Conservation (phyloP, 35 echinoderm and acorn worm species). For the Stichopus chloronotus region DNA sequence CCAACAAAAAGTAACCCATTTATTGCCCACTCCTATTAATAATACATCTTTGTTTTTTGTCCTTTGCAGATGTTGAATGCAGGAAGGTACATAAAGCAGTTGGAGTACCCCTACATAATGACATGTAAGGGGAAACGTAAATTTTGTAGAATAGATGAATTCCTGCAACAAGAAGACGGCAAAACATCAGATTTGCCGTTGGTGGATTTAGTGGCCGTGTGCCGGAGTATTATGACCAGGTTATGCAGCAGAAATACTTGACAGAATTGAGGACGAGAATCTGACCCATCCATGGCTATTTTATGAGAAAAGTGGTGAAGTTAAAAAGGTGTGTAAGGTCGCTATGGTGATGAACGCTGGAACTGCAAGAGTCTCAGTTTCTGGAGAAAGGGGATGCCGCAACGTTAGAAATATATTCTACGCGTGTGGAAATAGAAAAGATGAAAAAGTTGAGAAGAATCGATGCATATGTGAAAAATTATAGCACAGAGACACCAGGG, state of each 20-base stretch:
- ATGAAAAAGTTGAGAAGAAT: too few species aligned
- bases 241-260: slow-evolving; percentile 1
- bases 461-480: too few species aligned
- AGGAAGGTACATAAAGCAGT: slow-evolving; percentile 3
- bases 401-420: too few species aligned
- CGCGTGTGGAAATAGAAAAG: too few species aligned
- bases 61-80: slow-evolving; percentile 2
- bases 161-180: slow-evolving; percentile 6
- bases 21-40: slow-evolving; percentile 1
- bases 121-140: slow-evolving; percentile 3
- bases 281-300: not conserved
- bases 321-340: slow-evolving; percentile 8
- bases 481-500: too few species aligned
- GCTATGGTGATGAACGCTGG: slow-evolving; percentile 6
- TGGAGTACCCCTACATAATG: slow-evolving; percentile 7
- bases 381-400: too few species aligned
- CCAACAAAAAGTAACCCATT: not conserved
- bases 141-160: slow-evolving; percentile 3
- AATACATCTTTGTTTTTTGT: slow-evolving; percentile 6
- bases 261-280: slow-evolving; percentile 3
- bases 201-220: slow-evolving; percentile 6
- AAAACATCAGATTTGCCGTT: slow-evolving; percentile 4
- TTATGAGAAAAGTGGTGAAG: not conserved
- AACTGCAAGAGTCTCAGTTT: not conserved
- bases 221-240: not conserved